These are phyloP conservation scores for Melozone crissalis DNA, from an alignment of 2,113 vertebrate species.

Conservation along the genomic window DNA sequence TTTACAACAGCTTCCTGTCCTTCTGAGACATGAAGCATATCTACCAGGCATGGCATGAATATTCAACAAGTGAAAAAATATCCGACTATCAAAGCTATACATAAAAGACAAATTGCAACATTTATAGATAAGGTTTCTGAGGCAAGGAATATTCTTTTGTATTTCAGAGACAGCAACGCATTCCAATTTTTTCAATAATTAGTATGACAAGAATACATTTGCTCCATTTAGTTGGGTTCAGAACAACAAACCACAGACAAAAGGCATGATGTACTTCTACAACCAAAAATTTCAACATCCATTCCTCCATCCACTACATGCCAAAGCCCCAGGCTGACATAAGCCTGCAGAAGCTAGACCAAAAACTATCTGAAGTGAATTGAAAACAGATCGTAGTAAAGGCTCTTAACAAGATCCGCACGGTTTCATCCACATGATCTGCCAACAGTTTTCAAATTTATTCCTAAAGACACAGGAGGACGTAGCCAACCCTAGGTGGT, in stretches of 20 bases:
- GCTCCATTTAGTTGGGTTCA: not conserved
- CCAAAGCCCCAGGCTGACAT: rapidly evolving
- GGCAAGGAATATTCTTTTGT: not conserved
- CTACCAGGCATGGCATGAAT: not conserved
- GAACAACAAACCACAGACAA: not conserved
- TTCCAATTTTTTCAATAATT: not conserved
- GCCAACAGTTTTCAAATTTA: not conserved
- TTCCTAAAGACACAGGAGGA: too few species aligned
- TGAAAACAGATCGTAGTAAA: not conserved
- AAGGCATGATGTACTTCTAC: rapidly evolving
- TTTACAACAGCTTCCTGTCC: not conserved
- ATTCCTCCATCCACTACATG: rapidly evolving
- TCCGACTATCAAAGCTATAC: not conserved
- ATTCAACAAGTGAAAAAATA: not conserved
- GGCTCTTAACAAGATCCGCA: not conserved
- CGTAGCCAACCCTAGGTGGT: rapidly evolving
- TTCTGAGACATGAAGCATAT: not conserved
- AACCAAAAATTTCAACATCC: not conserved
- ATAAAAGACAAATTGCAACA: not conserved
- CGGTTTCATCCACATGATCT: rapidly evolving
- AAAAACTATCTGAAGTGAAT: rapidly evolving
- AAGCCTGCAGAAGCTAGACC: not conserved
- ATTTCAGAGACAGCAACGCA: rapidly evolving
- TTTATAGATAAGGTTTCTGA: not conserved
- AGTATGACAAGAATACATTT: not conserved